phyloP scores from a whole-genome alignment of 2,797 vertebrate genomes.

The Natrix natrix region DNA sequence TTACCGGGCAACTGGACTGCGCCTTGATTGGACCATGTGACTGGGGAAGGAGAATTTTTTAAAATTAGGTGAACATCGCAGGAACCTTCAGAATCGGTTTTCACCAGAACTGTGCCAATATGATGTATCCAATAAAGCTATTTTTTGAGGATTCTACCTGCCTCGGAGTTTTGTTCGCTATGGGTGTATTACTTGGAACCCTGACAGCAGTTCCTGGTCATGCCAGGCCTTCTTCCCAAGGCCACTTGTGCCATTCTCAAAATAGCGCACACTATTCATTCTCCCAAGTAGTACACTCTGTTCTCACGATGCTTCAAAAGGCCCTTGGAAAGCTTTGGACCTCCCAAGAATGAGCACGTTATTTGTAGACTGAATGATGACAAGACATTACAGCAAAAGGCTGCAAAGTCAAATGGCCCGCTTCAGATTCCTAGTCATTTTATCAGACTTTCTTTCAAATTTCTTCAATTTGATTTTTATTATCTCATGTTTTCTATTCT shows the following conservation, averaged over 20 bases:
- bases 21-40: too few relatives aligned
- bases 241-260: neutral
- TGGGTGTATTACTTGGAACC: too few relatives aligned
- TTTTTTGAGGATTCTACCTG: too few relatives aligned
- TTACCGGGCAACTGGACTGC: too few relatives aligned
- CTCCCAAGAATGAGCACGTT: neutral
- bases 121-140: too few relatives aligned
- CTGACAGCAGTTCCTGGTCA: neutral
- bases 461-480: neutral
- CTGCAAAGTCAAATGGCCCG: neutral
- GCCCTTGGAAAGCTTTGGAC: neutral
- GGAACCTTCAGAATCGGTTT: too few relatives aligned
- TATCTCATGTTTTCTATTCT: neutral
- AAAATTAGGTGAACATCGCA: too few relatives aligned
- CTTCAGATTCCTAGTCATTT: neutral
- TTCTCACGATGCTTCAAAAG: neutral
- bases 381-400: neutral
- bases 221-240: neutral
- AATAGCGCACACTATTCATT: neutral
- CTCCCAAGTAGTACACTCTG: neutral
- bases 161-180: too few relatives aligned
- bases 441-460: neutral
- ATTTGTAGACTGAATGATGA: neutral
- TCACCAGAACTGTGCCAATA: too few relatives aligned
- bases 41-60: too few relatives aligned